Evolutionary conservation across 2,888 invertebrate genomes (phyloP).

Genomic region (Cephus rjabovi): DNA sequence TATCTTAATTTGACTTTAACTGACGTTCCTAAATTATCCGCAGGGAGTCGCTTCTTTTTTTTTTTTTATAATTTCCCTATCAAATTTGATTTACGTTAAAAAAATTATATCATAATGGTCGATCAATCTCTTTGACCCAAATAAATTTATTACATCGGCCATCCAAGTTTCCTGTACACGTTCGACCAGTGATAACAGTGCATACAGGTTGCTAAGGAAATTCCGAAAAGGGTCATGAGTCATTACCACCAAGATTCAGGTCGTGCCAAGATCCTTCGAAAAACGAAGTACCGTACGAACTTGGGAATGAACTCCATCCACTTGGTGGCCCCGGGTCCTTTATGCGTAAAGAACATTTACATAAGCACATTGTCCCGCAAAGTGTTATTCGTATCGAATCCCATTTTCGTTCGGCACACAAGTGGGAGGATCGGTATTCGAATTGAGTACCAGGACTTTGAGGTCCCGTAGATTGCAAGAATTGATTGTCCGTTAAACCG

Average conservation of each 20-base stretch:
- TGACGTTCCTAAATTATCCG: neutral
- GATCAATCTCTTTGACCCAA: neutral
- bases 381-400: neutral
- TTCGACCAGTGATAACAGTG: neutral
- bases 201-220: neutral
- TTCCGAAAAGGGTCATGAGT: neutral
- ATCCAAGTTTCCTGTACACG: neutral
- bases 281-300: neutral
- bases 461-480: neutral
- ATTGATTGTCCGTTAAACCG: neutral
- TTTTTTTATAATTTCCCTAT: neutral
- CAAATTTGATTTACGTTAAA: neutral
- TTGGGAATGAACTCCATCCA: neutral
- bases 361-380: slow-evolving; percentile 7
- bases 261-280: neutral
- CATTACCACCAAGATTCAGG: neutral
- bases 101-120: neutral
- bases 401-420: neutral
- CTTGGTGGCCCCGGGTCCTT: neutral
- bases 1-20: neutral
- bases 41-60: neutral
- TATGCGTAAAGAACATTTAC: neutral
- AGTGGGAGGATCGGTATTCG: slow-evolving; percentile 1
- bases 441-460: slow-evolving; percentile 1
- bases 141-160: neutral